Conservation (phyloP, 1,140 invertebrate genomes). For the Nomia melanderi region DNA sequence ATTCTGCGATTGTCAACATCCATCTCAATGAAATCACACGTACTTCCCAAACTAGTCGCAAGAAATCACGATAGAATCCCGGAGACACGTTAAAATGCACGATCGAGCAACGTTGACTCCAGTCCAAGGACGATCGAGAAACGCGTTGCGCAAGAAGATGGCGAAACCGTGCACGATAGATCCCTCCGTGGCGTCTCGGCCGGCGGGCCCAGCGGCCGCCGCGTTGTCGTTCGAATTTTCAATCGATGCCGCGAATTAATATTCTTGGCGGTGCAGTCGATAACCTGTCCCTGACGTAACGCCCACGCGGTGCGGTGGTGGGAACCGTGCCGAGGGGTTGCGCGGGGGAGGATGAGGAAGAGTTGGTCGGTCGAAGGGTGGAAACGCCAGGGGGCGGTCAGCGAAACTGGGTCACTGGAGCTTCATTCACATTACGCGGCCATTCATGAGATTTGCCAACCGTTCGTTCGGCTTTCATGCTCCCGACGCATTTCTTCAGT, state of each 20-base stretch:
- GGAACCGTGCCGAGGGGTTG: slow-evolving; percentile 10
- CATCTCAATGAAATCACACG: no score
- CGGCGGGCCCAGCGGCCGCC: slow-evolving; percentile 16
- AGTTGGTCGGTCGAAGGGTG: slow-evolving; percentile 32
- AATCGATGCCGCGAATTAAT: slow-evolving; percentile 65
- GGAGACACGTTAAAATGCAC: no score
- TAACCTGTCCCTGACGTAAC: slow-evolving; percentile 74
- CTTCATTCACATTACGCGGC: slow-evolving; percentile 81
- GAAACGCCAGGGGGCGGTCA: slow-evolving; percentile 49
- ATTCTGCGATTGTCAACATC: no score
- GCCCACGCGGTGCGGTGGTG: slow-evolving; percentile 52
- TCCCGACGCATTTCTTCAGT: slow-evolving; percentile 47
- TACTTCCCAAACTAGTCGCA: no score
- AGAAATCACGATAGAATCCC: no score
- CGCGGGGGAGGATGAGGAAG: no score
- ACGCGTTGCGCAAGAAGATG: no score
- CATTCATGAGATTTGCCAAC: slow-evolving; percentile 81
- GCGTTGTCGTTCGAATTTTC: slow-evolving; percentile 59
- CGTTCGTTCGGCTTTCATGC: slow-evolving; percentile 76
- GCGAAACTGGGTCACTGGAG: slow-evolving; percentile 79
- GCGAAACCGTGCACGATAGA: not conserved
- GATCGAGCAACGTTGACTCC: no score
- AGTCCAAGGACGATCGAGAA: no score
- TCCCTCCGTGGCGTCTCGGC: not conserved
- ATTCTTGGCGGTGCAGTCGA: slow-evolving; percentile 66